Evolutionary conservation across 2,113 vertebrate species (phyloP), one percentile per base, ranked within the genome.

Genomic region (Odocoileus virginianus): DNA sequence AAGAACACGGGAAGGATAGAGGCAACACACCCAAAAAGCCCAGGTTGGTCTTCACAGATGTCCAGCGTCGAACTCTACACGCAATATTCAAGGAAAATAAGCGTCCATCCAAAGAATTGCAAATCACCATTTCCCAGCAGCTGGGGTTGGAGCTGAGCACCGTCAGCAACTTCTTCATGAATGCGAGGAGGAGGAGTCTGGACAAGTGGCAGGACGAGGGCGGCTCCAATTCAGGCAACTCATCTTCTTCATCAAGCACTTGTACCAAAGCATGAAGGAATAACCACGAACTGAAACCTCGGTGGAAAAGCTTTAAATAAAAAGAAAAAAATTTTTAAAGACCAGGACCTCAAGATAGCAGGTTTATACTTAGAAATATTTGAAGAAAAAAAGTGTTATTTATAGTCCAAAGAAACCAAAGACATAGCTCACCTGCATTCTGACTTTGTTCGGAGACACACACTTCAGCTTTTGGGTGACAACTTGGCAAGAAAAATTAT

Each of bases 381-480:
- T 99, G 98, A 98, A 98, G 98, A 98, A 91, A 98, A 57, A 91
- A 97, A 98, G 93, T 89, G 99, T 99, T 99, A 99, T 99, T 99
- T 99, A 99, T 99, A 99, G 99, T 99, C 99, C 99, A 99, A 99
- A 99, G 99, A 99, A 99, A 99, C 99, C 99, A 99, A 99, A 99
- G 99, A 99, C 99, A 99, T 99, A 99, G 99, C 99, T 99, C 99
- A 99, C 99, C 99, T 99, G 99, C 99, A 99, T 99, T 99, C 98
- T 99, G 99, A 99, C 99, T 99, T 99, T 99, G 98, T 99, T 99
- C 98, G 98, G 98, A 99, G 99, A 99, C 99, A 99, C 99, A 99
- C 98, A 98, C 99, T 99, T 99, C 98, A 99, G 99, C 99, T 40
- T 40, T 40, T 98, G 99, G 99, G 99, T 85, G 98, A 99, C 98